Conservation (phyloP, 2,888 invertebrate genomes). For the Melinaea menophilus region DNA sequence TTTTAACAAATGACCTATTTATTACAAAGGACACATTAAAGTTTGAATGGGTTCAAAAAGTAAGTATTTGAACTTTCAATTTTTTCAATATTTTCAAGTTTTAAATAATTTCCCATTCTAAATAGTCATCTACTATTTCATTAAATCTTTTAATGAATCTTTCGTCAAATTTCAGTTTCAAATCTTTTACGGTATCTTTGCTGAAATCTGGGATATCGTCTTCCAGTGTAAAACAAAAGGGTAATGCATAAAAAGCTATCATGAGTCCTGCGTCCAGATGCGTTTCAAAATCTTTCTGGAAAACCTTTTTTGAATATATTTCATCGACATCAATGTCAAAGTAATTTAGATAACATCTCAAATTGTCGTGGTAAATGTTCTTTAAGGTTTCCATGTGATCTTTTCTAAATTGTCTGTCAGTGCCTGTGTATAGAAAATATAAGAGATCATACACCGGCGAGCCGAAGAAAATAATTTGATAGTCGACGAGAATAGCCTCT, state of each 20-base stretch:
- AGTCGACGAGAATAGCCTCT: constrained; percentile 7
- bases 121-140: constrained; percentile 3
- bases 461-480: constrained; percentile 2
- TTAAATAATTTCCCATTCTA: constrained; percentile 3
- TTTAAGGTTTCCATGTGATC: background rate
- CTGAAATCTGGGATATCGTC: background rate
- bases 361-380: background rate
- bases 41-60: too few relatives aligned
- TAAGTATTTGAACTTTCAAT: too few relatives aligned
- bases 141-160: background rate
- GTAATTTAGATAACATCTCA: background rate
- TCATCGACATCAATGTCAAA: constrained; percentile 1
- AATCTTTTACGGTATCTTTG: background rate
- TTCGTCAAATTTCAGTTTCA: constrained; percentile 1
- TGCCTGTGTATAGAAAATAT: background rate
- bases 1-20: too few relatives aligned
- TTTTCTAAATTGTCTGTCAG: background rate
- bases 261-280: constrained; percentile 1
- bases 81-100: background rate
- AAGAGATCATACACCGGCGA: background rate
- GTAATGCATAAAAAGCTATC: background rate
- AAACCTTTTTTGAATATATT: constrained; percentile 1
- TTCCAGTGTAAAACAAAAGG: background rate
- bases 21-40: too few relatives aligned
- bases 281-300: background rate